Base-by-base conservation (phyloP, 2,113 vertebrate genomes). In the Turnix velox region DNA sequence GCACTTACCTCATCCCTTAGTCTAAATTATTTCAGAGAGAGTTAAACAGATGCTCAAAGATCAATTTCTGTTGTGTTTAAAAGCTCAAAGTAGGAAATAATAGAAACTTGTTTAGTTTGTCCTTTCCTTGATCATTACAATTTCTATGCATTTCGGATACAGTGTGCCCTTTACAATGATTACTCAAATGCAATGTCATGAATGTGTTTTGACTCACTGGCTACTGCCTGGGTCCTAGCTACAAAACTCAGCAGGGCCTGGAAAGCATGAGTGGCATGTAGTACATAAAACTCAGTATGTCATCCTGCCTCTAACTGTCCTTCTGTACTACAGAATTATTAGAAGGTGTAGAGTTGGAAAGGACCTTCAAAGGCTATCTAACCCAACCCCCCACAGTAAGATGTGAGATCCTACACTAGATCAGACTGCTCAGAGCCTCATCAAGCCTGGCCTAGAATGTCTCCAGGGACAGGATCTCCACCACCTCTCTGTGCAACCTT, bases 241-340 rank as follows among this genome's bases (percentile, higher is more conserved):
- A 11, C 35, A 49, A 66, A 67, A 24, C 39, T 62, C 46, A 65
- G 12, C 31, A 22, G 27, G 27, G 33, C 7, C 39, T 87, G 52
- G 23, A 57, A 57, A 20, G 20, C 5, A 1, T 84, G 61, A 35
- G 12, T 37, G 31, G 12, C 27, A 35, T 0, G 0, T n/a, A 33
- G 37, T 43, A 24, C 5, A 57, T 31, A 61, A 61, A 49, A 30
- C 35, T 62, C 28, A 78, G 31, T 52, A 39, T 23, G 35, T 49
- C 54, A 39, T 58, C 24, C 40, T 39, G 11, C 27, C 43, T 63
- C 48, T 42, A 31, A 22, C 33, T 0, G 2, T 67, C n/a, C 23
- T 45, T 19, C 48, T 57, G 8, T 39, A n/a, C n/a, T n/a, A n/a
- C n/a, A n/a, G n/a, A n/a, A n/a, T n/a, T n/a, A n/a, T n/a, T n/a